Conservation (phyloP, 2,797 vertebrate genomes). For the Helostoma temminkii region DNA sequence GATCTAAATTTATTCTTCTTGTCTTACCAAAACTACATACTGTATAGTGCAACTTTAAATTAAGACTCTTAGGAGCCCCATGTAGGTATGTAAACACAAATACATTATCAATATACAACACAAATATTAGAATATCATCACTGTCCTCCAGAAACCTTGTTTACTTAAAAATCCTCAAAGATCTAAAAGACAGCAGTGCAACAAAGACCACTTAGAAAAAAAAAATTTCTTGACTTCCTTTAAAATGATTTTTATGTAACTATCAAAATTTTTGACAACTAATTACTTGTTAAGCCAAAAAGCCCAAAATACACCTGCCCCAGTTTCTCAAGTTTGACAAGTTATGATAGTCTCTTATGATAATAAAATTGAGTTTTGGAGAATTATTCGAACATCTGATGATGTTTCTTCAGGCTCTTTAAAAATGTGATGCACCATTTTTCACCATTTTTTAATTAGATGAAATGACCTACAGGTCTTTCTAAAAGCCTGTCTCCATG, state of each 20-base stretch:
- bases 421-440: no score
- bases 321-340: no score
- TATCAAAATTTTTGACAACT: neutral
- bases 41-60: constrained; percentile 68
- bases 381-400: no score
- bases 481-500: no score
- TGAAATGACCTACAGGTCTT: no score
- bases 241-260: neutral
- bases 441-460: no score
- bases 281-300: no score
- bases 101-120: constrained; percentile 76
- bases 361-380: no score
- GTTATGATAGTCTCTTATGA: no score
- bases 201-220: neutral
- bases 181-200: neutral
- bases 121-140: constrained; percentile 69
- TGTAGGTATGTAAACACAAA: constrained; percentile 77
- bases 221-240: neutral
- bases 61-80: constrained; percentile 42
- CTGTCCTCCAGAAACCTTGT: constrained; percentile 60
- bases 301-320: no score
- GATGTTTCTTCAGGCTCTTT: no score
- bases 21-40: constrained; percentile 38
- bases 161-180: constrained; percentile 22
- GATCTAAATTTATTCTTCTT: constrained; percentile 13